Conservation (phyloP, 1,140 invertebrate genomes). For the Brachionus koreanus region DNA sequence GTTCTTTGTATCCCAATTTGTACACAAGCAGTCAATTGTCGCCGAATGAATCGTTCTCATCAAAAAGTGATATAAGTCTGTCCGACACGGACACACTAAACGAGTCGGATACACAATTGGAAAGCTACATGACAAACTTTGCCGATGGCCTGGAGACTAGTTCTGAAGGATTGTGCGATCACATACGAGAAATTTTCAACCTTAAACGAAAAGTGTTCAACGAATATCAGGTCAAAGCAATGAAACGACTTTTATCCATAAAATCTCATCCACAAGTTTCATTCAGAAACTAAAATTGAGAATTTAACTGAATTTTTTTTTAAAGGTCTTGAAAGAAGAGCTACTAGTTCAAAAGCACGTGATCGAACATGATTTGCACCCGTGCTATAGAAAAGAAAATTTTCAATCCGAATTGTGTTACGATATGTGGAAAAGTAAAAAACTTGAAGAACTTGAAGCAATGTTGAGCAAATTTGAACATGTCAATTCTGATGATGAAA, state of each 20-base stretch:
- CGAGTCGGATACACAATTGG: neutral
- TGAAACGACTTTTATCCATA: neutral
- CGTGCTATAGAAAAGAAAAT: constrained; percentile 26
- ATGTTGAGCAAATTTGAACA: constrained; percentile 13
- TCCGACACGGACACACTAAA: neutral
- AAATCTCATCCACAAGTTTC: constrained; percentile 35
- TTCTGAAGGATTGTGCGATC: constrained; percentile 37
- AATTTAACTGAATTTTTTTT: too few species aligned
- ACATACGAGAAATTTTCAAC: constrained; percentile 29
- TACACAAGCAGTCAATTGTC: neutral
- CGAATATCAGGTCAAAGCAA: constrained; percentile 1
- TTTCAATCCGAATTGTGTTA: constrained; percentile 22
- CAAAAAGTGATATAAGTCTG: neutral
- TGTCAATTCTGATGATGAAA: neutral
- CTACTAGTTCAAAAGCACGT: neutral
- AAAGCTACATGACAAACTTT: neutral
- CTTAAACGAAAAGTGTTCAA: neutral
- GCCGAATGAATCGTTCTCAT: neutral
- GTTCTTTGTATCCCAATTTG: constrained; percentile 25
- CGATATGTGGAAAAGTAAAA: neutral
- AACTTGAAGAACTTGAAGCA: neutral
- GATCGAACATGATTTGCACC: neutral
- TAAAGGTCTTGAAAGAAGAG: constrained; percentile 39
- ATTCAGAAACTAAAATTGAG: neutral
- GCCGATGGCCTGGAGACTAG: neutral